Evolutionary conservation across 2,888 invertebrate genomes (phyloP).

Genomic region (Drosophila histrio): DNA sequence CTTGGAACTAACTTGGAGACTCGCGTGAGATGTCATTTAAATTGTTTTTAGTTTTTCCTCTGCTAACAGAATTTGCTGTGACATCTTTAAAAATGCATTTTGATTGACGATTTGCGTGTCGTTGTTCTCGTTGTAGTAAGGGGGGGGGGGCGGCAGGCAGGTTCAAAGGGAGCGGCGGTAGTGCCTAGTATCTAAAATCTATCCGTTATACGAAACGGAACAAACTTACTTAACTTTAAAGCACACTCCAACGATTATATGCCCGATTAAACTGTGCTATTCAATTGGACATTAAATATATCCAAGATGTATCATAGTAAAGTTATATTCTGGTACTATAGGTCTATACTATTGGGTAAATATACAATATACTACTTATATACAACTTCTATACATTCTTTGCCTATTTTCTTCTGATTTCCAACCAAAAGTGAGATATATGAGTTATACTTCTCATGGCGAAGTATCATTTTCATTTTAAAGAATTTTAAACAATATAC

Average conservation of each 20-base stretch:
- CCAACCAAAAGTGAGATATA: too few species aligned
- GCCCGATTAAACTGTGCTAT: neutral
- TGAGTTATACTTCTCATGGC: too few species aligned
- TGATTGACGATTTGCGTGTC: slow-evolving; percentile 64
- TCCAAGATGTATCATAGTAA: too few species aligned
- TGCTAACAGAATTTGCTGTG: slow-evolving; percentile 17
- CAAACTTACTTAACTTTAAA: slow-evolving; percentile 16
- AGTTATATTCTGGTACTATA: neutral
- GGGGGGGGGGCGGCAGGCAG: neutral
- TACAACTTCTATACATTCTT: too few species aligned
- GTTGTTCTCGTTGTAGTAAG: neutral
- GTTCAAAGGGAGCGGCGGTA: neutral
- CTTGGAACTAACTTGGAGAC: slow-evolving; percentile 46
- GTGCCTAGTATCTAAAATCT: neutral
- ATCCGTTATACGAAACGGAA: slow-evolving; percentile 10
- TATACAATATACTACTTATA: too few species aligned
- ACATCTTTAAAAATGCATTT: slow-evolving; percentile 46
- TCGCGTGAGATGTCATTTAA: slow-evolving; percentile 64
- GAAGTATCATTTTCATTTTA: too few species aligned
- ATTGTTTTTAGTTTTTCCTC: slow-evolving; percentile 14
- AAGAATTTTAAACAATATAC: too few species aligned
- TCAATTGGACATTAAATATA: neutral
- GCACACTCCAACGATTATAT: slow-evolving; percentile 6
- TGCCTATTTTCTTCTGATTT: too few species aligned
- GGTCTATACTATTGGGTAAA: neutral